These are phyloP conservation scores for Lepidotrigona ventralis DNA, from an alignment of 1,140 invertebrate genomes.

Conservation along the genomic window DNA sequence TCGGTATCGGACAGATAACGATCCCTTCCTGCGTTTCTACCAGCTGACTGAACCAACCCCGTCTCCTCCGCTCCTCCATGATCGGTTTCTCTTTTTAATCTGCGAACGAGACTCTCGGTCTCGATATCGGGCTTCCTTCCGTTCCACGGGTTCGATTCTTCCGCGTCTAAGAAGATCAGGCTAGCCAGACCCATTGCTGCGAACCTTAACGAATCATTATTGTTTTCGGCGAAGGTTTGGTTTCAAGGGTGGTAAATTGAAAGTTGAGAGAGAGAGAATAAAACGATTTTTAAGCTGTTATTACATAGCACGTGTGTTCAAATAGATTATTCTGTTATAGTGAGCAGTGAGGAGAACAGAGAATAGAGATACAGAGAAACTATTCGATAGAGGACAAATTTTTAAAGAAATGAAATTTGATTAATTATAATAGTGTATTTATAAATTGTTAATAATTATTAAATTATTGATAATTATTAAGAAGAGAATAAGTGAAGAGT, in stretches of 20 bases:
- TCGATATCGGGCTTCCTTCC: constrained; percentile 13
- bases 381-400: neutral
- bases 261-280: neutral
- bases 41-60: neutral
- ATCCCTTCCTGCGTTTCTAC: constrained; percentile 25
- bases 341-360: neutral
- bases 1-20: constrained; percentile 46
- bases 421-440: too few species aligned
- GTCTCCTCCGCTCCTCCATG: neutral
- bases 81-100: neutral
- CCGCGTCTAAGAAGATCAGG: neutral
- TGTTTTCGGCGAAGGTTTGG: neutral
- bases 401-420: too few species aligned
- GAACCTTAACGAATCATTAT: constrained; percentile 1
- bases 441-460: too few species aligned
- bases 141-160: constrained; percentile 5
- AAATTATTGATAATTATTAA: too few species aligned
- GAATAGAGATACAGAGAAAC: neutral
- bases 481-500: too few species aligned
- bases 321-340: neutral
- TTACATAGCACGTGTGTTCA: neutral
- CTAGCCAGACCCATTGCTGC: neutral
- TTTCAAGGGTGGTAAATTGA: neutral
- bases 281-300: neutral
- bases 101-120: constrained; percentile 13